A percentile compares a stretch with the other conserved stretches of the same genome.
These are phyloP conservation scores for Entomyzon cyanotis DNA, from an alignment of 2,113 vertebrate species.

Conservation along the genomic window DNA sequence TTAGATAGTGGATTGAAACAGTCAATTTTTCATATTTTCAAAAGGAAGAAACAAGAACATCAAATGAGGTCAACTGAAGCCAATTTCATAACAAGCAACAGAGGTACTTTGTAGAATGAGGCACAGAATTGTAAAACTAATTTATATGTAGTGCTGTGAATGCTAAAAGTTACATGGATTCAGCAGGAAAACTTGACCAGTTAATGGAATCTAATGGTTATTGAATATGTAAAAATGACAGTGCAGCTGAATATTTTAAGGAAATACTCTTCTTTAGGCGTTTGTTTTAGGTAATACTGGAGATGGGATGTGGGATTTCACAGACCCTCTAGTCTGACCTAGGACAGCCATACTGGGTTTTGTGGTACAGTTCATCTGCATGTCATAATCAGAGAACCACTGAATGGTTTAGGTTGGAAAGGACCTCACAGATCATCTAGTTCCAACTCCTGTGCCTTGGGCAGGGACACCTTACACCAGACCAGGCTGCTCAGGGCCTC, in stretches of 20 bases:
- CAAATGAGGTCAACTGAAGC: not conserved
- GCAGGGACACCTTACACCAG: not conserved
- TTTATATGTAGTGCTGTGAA: not conserved
- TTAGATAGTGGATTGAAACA: not conserved
- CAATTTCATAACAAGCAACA: not conserved
- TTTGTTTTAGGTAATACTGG: not conserved
- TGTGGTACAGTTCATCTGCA: not conserved
- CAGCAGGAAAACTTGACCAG: not conserved
- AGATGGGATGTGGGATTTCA: not conserved
- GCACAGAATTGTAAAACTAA: not conserved
- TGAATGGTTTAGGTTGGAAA: not conserved
- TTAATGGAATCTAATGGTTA: not conserved
- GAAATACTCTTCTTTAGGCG: not conserved
- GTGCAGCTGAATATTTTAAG: not conserved
- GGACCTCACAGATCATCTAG: not conserved
- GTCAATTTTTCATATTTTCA: not conserved
- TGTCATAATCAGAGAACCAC: not conserved
- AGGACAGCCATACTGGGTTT: not conserved
- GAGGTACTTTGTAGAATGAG: not conserved
- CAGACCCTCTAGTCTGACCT: not conserved
- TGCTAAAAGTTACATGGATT: not conserved
- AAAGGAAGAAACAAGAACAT: not conserved
- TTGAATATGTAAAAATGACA: not conserved
- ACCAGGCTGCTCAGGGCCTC: not conserved
- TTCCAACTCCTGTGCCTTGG: not conserved